Conservation (phyloP, 1,140 invertebrate species). For the Cylas formicarius region DNA sequence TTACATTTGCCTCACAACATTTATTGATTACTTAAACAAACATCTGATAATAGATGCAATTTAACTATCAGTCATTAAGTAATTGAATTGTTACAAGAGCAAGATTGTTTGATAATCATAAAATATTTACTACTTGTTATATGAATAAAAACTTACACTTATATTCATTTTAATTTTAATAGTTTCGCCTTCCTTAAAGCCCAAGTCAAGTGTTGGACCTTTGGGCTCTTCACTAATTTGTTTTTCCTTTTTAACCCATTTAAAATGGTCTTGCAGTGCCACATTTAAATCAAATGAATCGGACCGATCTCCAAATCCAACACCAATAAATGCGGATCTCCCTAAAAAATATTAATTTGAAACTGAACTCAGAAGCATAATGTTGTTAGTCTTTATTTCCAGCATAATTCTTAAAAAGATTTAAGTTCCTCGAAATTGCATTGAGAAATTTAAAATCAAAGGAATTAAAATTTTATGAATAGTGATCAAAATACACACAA, state of each 20-base stretch:
- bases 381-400: too few relatives aligned
- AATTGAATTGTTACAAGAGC: conserved; percentile 3
- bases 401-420: too few relatives aligned
- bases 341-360: conserved; percentile 47
- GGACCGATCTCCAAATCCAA: conserved; percentile 94
- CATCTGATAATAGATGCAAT: background rate
- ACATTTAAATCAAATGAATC: conserved; percentile 99
- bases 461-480: background rate
- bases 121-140: conserved; percentile 7
- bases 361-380: background rate
- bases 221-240: conserved; percentile 75
- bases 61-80: background rate
- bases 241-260: conserved; percentile 90
- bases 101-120: conserved; percentile 15
- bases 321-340: conserved; percentile 92
- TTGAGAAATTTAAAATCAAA: background rate
- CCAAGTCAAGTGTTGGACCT: conserved; percentile 83
- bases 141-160: conserved; percentile 61
- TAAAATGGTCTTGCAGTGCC: conserved; percentile 96
- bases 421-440: too few relatives aligned
- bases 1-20: too few relatives aligned
- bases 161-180: conserved; percentile 99
- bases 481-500: background rate
- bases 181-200: conserved; percentile 97
- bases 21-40: background rate